Conservation (phyloP, 2,797 vertebrate species). For the Urophycis tenuis region DNA sequence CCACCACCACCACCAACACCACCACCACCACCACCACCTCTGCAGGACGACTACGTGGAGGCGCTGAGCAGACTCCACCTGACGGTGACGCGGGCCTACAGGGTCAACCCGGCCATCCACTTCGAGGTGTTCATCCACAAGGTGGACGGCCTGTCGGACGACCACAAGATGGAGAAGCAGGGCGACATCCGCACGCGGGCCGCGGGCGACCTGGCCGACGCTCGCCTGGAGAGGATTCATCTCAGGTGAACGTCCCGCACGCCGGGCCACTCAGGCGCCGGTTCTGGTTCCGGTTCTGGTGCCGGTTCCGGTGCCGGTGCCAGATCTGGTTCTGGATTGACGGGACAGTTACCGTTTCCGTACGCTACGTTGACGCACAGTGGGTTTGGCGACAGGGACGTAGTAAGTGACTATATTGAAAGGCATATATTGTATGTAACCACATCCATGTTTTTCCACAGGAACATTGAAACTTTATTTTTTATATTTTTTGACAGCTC, state of each 20-base stretch:
- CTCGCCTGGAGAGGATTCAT: slow-evolving; percentile 84
- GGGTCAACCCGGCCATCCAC: slow-evolving; percentile 90
- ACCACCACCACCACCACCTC: no score
- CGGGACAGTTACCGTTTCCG: no score
- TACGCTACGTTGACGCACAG: neutral
- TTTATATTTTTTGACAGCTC: neutral
- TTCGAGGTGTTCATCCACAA: slow-evolving; percentile 96
- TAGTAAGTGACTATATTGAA: no score
- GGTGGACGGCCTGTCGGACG: slow-evolving; percentile 90
- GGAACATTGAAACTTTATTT: neutral
- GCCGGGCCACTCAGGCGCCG: neutral
- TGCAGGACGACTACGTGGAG: slow-evolving; percentile 91
- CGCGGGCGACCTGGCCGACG: slow-evolving; percentile 86
- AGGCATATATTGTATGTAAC: neutral
- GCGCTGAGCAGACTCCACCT: slow-evolving; percentile 86
- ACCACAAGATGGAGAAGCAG: slow-evolving; percentile 93
- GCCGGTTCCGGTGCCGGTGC: no score
- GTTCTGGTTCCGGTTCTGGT: neutral
- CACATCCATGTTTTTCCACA: no score
- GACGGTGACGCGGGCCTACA: slow-evolving; percentile 88
- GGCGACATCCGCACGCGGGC: slow-evolving; percentile 89
- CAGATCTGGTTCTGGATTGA: no score
- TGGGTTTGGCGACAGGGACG: no score
- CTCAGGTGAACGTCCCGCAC: slow-evolving; percentile 71
- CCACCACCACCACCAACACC: no score